These are phyloP conservation scores for Trachelus troglodyta DNA, from an alignment of 2,888 invertebrate species.

Conservation along the genomic window DNA sequence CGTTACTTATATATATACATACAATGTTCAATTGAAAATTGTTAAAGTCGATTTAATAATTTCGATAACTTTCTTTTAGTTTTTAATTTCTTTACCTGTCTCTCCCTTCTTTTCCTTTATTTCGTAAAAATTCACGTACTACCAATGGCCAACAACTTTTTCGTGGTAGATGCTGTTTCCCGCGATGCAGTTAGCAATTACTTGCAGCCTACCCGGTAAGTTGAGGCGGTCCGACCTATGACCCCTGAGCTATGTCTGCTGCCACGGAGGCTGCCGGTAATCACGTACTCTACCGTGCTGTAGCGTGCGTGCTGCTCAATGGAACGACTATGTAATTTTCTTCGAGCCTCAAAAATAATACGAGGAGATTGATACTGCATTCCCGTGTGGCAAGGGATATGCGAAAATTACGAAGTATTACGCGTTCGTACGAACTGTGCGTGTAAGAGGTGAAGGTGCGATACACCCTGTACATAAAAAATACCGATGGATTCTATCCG, in stretches of 20 bases:
- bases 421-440: background rate
- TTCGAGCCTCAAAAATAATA: constrained; percentile 56
- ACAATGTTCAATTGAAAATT: background rate
- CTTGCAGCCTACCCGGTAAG: constrained; percentile 58
- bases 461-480: background rate
- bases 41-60: background rate
- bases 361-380: constrained; percentile 39
- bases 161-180: constrained; percentile 46
- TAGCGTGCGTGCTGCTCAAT: constrained; percentile 38
- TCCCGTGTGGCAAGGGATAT: background rate
- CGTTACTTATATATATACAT: background rate
- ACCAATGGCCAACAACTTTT: background rate
- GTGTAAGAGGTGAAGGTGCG: background rate
- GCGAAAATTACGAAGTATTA: background rate
- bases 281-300: constrained; percentile 60
- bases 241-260: constrained; percentile 55
- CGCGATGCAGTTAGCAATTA: constrained; percentile 60
- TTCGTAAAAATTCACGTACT: constrained; percentile 21
- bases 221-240: constrained; percentile 62
- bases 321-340: constrained; percentile 56
- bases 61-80: background rate
- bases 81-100: constrained; percentile 9
- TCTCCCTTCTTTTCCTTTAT: background rate
- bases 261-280: constrained; percentile 59
- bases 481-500: background rate